phyloP scores from a whole-genome alignment of 2,113 vertebrate genomes.

The Anser brachyrhynchus region DNA sequence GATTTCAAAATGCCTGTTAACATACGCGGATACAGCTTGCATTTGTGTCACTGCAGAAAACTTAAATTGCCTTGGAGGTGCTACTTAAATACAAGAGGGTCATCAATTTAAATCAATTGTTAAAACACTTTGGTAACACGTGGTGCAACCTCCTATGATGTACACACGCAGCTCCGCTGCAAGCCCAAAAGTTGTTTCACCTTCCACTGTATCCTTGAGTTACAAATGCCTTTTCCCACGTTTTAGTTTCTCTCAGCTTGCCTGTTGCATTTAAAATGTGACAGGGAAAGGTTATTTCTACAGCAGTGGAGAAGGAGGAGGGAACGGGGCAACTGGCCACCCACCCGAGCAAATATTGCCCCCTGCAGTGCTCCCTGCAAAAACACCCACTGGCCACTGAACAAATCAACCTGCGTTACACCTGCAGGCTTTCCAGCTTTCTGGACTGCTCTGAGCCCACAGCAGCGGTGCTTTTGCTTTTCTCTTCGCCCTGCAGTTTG shows the following conservation, averaged over 20 bases:
- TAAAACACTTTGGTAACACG: neutral
- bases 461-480: neutral
- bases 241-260: neutral
- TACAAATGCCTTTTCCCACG: neutral
- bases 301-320: neutral
- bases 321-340: neutral
- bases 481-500: neutral
- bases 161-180: neutral
- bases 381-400: conserved; percentile 5
- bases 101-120: neutral
- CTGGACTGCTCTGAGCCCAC: neutral
- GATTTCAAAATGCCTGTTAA: neutral
- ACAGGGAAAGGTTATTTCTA: neutral
- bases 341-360: conserved; percentile 69
- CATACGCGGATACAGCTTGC: neutral
- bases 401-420: neutral
- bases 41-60: neutral
- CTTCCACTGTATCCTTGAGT: neutral
- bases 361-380: conserved; percentile 58
- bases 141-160: neutral
- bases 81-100: neutral
- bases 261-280: neutral
- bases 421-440: neutral
- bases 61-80: neutral
- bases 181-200: neutral